Percentiles rank a stretch among this genome's conserved stretches.
phyloP scores from a whole-genome alignment of 2,797 vertebrate genomes.

The Simalia tracyae region DNA sequence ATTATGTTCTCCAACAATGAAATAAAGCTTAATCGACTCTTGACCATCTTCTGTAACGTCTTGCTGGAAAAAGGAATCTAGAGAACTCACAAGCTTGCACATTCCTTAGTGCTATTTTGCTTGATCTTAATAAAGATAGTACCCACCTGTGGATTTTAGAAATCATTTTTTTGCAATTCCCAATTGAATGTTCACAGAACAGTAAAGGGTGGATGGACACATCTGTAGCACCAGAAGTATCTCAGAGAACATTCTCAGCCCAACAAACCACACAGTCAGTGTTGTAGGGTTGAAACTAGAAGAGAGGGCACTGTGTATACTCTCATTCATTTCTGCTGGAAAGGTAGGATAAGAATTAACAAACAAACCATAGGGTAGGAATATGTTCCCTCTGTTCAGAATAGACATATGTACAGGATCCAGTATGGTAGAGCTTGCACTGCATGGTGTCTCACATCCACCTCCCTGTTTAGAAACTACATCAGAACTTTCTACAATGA shows the following conservation, averaged over 20 bases:
- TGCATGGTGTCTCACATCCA: background rate
- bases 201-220: background rate
- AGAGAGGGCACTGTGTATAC: background rate
- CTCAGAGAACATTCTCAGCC: background rate
- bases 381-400: background rate
- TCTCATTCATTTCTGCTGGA: background rate
- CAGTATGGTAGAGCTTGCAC: background rate
- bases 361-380: background rate
- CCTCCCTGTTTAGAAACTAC: background rate
- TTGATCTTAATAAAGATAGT: background rate
- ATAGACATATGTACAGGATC: background rate
- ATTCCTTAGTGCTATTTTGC: background rate
- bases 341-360: background rate
- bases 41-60: background rate
- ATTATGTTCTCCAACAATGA: background rate
- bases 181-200: background rate
- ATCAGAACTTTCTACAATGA: background rate
- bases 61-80: background rate
- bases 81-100: background rate
- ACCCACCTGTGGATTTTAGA: background rate
- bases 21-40: background rate
- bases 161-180: background rate
- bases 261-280: background rate
- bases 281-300: background rate
- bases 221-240: background rate